Evolutionary conservation across 2,113 vertebrate genomes (phyloP).

Genomic region (Colius striatus): DNA sequence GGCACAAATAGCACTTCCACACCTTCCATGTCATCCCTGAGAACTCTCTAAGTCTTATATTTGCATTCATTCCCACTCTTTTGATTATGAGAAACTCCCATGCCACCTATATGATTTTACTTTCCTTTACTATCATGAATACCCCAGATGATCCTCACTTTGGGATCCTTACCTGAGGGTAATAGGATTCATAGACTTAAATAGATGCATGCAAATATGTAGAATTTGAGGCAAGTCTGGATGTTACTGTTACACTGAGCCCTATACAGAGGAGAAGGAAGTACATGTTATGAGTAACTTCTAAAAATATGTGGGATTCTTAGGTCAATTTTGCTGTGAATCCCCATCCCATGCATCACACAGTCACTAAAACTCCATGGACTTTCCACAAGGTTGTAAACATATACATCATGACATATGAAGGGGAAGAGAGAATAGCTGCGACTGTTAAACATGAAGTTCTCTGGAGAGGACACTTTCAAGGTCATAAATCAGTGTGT

Average conservation of each 20-base stretch:
- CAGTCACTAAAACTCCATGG: not conserved
- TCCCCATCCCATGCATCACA: not conserved
- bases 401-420: not conserved
- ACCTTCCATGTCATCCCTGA: fast-evolving
- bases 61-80: not conserved
- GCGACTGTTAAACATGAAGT: not conserved
- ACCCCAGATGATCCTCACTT: not conserved
- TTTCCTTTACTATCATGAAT: not conserved
- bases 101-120: not conserved
- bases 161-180: not conserved
- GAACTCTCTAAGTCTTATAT: not conserved
- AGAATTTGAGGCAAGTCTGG: not conserved
- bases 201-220: not conserved
- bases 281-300: not conserved
- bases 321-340: not conserved
- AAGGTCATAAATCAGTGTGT: not conserved
- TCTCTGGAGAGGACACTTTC: not conserved
- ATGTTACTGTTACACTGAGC: not conserved
- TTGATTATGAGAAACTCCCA: not conserved
- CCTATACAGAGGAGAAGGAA: not conserved
- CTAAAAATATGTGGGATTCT: not conserved
- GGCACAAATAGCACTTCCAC: not conserved
- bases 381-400: not conserved
- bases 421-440: not conserved
- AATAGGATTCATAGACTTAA: not conserved